Conservation (phyloP, 2,888 invertebrate species). For the Dryomyza anilis region DNA sequence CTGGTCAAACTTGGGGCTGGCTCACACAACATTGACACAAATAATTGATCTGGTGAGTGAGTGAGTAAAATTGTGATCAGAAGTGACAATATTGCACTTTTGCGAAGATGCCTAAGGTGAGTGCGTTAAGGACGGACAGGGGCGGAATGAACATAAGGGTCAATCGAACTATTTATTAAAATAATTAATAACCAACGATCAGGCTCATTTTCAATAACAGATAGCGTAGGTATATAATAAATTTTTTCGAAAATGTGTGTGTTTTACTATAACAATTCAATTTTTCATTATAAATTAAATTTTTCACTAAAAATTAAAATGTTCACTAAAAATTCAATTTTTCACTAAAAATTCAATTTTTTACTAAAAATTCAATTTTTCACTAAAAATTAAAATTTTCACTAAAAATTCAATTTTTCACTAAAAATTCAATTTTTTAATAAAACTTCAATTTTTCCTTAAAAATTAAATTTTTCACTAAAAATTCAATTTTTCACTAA, state of each 20-base stretch:
- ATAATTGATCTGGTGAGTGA: conserved; percentile 31
- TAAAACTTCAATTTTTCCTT: too few relatives aligned
- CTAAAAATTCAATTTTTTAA: too few relatives aligned
- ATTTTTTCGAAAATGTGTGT: not conserved
- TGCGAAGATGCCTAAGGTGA: conserved; percentile 24
- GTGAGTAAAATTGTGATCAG: conserved; percentile 40
- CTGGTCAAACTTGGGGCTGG: not conserved
- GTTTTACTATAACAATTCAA: too few relatives aligned
- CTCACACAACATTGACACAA: not conserved
- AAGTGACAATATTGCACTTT: conserved; percentile 57
- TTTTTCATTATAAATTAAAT: too few relatives aligned
- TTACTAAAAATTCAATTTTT: too few relatives aligned
- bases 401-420: too few relatives aligned
- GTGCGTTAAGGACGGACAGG: not conserved
- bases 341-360: too few relatives aligned
- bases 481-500: too few relatives aligned
- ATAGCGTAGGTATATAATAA: not conserved
- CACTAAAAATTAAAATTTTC: too few relatives aligned
- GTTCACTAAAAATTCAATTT: too few relatives aligned
- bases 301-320: too few relatives aligned
- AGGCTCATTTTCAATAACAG: not conserved
- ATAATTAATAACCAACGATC: not conserved
- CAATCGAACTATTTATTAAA: not conserved
- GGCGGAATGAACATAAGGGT: not conserved
- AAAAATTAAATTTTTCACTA: too few relatives aligned